phyloP scores from a whole-genome alignment of 2,888 invertebrate genomes.

The Acronicta psi region DNA sequence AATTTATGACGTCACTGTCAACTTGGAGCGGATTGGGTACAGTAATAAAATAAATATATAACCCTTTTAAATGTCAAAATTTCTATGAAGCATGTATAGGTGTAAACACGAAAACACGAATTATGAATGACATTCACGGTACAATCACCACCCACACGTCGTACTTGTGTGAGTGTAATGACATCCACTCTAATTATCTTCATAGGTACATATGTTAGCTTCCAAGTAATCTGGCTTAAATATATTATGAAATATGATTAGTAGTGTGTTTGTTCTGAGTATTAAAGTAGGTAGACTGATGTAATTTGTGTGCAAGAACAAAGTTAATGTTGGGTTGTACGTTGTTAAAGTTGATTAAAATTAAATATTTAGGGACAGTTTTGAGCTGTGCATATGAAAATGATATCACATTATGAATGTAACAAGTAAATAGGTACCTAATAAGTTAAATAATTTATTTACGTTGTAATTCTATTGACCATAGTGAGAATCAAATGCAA shows the following conservation, averaged over 20 bases:
- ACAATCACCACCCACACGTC: conserved; percentile 9
- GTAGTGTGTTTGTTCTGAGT: conserved; percentile 2
- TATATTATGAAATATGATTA: conserved; percentile 12
- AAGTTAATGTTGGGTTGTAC: neutral
- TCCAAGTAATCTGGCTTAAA: conserved; percentile 17
- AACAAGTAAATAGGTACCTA: too few relatives aligned
- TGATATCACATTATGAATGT: too few relatives aligned
- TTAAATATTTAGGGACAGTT: too few relatives aligned
- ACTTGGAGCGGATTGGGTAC: too few relatives aligned
- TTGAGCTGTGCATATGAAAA: too few relatives aligned
- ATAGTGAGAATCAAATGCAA: too few relatives aligned
- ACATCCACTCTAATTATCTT: conserved; percentile 21
- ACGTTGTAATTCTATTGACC: too few relatives aligned
- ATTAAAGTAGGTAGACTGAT: neutral
- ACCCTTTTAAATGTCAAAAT: neutral
- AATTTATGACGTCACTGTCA: too few relatives aligned
- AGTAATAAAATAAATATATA: too few relatives aligned
- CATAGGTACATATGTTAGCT: conserved; percentile 2
- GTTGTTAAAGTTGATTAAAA: too few relatives aligned
- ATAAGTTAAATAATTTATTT: too few relatives aligned
- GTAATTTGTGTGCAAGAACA: neutral
- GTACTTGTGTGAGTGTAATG: conserved; percentile 9
- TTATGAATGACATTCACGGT: neutral
- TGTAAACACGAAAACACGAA: neutral
- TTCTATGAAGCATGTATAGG: neutral